phyloP scores from a whole-genome alignment of 2,888 invertebrate genomes.

The Rosalia funebris region DNA sequence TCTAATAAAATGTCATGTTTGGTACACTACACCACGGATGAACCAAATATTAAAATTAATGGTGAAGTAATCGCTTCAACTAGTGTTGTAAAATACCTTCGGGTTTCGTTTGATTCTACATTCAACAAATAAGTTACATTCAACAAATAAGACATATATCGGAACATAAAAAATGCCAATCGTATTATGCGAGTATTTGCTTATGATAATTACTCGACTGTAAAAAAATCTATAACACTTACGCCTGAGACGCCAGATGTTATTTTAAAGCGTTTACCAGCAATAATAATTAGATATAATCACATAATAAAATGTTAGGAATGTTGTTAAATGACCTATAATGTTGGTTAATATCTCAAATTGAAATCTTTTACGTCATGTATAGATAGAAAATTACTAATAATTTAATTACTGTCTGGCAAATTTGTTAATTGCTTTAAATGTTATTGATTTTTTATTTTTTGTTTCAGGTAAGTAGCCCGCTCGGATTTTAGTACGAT shows the following conservation, averaged over 20 bases:
- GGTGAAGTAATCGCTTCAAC: too few species aligned
- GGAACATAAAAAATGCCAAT: too few species aligned
- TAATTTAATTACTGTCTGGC: neutral
- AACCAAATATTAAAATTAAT: too few species aligned
- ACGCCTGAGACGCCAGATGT: conserved; percentile 3
- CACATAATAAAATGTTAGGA: conserved; percentile 1
- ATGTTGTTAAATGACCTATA: neutral
- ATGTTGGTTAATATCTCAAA: neutral
- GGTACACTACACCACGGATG: too few species aligned
- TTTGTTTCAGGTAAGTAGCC: conserved; percentile 4
- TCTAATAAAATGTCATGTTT: too few species aligned
- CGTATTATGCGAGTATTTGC: too few species aligned
- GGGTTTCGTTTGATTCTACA: too few species aligned
- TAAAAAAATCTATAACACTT: neutral
- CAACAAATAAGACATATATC: too few species aligned
- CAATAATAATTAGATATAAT: conserved; percentile 12
- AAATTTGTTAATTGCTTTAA: neutral
- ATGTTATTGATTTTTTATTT: neutral
- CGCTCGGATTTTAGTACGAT: neutral
- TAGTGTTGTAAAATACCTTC: too few species aligned
- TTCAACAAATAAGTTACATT: too few species aligned
- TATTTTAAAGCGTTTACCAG: conserved; percentile 1
- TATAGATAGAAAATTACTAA: neutral
- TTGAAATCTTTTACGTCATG: neutral
- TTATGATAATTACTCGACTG: neutral